These are phyloP conservation scores for Oceanites oceanicus DNA, from an alignment of 2,113 vertebrate species.

Conservation along the genomic window DNA sequence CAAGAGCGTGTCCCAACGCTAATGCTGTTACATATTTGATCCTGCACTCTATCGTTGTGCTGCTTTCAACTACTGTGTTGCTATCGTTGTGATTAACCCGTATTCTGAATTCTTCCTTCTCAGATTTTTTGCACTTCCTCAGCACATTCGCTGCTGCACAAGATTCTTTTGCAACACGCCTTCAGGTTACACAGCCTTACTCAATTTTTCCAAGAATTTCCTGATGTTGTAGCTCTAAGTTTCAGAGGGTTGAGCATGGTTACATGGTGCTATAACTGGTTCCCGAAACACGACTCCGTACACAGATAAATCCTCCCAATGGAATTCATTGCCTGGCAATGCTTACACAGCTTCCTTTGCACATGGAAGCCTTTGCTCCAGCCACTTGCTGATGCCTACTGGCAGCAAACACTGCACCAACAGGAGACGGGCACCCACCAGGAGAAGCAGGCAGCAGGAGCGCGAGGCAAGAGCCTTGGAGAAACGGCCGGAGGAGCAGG, in stretches of 20 bases:
- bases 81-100: neutral
- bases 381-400: rapidly evolving
- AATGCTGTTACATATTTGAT: neutral
- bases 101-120: neutral
- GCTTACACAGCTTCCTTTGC: neutral
- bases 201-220: neutral
- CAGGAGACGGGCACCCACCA: neutral
- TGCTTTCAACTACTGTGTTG: neutral
- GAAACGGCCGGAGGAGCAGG: neutral
- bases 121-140: neutral
- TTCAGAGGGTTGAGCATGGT: neutral
- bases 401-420: rapidly evolving
- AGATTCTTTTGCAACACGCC: neutral
- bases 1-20: neutral
- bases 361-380: too few species aligned
- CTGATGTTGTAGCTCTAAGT: neutral
- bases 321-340: neutral
- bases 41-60: neutral
- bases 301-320: neutral
- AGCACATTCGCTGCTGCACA: neutral
- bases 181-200: neutral
- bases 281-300: neutral
- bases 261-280: too few species aligned
- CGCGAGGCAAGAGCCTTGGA: neutral
- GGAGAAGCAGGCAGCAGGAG: neutral